A percentile compares a stretch with the other conserved stretches of the same genome.
These are phyloP conservation scores for Crioceris asparagi DNA, from an alignment of 2,888 invertebrate species.

Conservation along the genomic window DNA sequence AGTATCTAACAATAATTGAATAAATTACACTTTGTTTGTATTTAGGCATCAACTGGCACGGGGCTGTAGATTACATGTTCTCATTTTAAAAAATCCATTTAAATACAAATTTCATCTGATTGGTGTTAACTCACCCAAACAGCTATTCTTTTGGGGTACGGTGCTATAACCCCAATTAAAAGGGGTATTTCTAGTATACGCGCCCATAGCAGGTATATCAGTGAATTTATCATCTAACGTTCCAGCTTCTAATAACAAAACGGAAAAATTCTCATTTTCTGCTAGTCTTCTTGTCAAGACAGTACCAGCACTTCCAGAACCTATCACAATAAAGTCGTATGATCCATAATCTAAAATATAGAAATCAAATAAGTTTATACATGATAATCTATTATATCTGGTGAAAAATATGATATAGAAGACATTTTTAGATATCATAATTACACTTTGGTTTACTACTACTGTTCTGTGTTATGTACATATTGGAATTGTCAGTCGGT, in stretches of 20 bases:
- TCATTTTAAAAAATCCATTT: not conserved
- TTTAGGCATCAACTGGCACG: too few relatives aligned
- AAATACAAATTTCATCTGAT: not conserved
- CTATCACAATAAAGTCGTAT: constrained; percentile 19
- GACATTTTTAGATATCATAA: too few relatives aligned
- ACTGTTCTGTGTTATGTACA: too few relatives aligned
- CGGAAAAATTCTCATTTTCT: constrained; percentile 19
- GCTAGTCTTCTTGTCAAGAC: constrained; percentile 18
- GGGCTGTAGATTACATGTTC: not conserved
- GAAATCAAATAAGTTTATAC: too few relatives aligned
- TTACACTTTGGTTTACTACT: too few relatives aligned
- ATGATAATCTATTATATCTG: too few relatives aligned
- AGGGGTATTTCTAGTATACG: constrained; percentile 7
- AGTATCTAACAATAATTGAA: too few relatives aligned
- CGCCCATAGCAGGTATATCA: constrained; percentile 14
- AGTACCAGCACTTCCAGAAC: constrained; percentile 19
- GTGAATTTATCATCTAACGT: constrained; percentile 15
- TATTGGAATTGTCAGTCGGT: too few relatives aligned
- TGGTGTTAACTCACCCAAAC: constrained; percentile 13
- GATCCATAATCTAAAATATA: constrained; percentile 16
- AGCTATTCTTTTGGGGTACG: constrained; percentile 15
- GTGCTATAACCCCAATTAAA: constrained; percentile 18
- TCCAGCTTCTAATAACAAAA: constrained; percentile 22
- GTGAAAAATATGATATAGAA: too few relatives aligned
- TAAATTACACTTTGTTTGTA: too few relatives aligned